These are phyloP conservation scores for Pogonognathellus flavescens DNA, from an alignment of 1,140 invertebrate species.

Conservation along the genomic window DNA sequence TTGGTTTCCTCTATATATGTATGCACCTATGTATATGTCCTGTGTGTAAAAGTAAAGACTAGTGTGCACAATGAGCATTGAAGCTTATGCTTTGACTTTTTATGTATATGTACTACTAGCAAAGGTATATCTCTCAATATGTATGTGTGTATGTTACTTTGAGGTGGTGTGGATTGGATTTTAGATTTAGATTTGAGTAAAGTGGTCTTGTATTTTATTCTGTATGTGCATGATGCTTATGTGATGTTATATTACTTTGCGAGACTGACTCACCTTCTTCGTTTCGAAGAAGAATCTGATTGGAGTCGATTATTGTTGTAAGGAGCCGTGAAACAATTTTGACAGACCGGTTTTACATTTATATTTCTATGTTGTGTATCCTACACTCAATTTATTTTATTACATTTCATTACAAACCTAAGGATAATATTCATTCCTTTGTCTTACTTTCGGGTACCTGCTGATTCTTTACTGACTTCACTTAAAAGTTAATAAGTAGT, in stretches of 20 bases:
- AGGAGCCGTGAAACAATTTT: conserved; percentile 37
- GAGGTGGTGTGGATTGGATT: conserved; percentile 5
- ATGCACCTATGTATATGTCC: neutral
- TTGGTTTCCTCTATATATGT: neutral
- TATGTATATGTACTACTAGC: neutral
- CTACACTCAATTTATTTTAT: conserved; percentile 17
- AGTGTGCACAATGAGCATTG: conserved; percentile 13
- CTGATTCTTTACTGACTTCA: neutral
- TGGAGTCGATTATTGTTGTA: conserved; percentile 17
- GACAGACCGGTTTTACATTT: conserved; percentile 35
- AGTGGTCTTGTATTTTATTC: conserved; percentile 1
- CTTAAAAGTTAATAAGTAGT: no score
- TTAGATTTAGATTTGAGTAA: neutral
- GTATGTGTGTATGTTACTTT: neutral
- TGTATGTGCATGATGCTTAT: neutral
- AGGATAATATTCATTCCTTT: neutral
- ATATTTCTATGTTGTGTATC: neutral
- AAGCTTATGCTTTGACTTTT: conserved; percentile 26
- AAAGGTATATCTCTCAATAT: no score
- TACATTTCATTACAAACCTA: neutral
- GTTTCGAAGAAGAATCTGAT: neutral
- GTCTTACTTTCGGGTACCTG: neutral
- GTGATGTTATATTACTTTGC: neutral
- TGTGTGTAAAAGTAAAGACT: neutral
- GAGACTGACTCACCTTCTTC: conserved; percentile 23